These are phyloP conservation scores for Eilema sororculum DNA, from an alignment of 2,888 invertebrate species.

Conservation along the genomic window DNA sequence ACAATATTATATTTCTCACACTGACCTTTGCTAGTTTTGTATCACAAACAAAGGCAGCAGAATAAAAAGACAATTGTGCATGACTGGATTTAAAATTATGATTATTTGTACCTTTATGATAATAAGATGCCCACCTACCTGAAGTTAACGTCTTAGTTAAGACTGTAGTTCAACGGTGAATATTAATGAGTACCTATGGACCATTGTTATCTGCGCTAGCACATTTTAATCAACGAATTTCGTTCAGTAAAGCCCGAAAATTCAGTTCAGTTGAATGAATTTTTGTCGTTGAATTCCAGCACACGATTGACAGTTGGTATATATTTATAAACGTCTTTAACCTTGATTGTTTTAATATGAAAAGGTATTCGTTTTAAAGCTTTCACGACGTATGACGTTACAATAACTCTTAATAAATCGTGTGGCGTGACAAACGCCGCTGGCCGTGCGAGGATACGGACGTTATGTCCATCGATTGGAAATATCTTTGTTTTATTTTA, in stretches of 20 bases:
- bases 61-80: constrained; percentile 14
- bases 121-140: neutral
- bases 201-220: too few relatives aligned
- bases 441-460: neutral
- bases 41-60: constrained; percentile 38
- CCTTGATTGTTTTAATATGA: constrained; percentile 21
- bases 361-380: constrained; percentile 3
- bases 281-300: neutral
- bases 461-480: neutral
- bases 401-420: neutral
- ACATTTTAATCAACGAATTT: neutral
- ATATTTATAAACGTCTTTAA: constrained; percentile 12
- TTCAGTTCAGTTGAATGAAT: neutral
- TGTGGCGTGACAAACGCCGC: constrained; percentile 2
- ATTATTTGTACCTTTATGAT: neutral
- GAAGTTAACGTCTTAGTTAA: neutral
- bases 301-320: neutral
- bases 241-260: neutral
- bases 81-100: neutral
- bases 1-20: constrained; percentile 70
- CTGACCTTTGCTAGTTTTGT: constrained; percentile 41
- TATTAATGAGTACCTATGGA: neutral
- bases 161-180: neutral
- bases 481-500: neutral
- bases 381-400: constrained; percentile 11